Evolutionary conservation across 2,888 invertebrate species (phyloP), one percentile per base, ranked within the genome.

Genomic region (Strigamia transsilvanica): DNA sequence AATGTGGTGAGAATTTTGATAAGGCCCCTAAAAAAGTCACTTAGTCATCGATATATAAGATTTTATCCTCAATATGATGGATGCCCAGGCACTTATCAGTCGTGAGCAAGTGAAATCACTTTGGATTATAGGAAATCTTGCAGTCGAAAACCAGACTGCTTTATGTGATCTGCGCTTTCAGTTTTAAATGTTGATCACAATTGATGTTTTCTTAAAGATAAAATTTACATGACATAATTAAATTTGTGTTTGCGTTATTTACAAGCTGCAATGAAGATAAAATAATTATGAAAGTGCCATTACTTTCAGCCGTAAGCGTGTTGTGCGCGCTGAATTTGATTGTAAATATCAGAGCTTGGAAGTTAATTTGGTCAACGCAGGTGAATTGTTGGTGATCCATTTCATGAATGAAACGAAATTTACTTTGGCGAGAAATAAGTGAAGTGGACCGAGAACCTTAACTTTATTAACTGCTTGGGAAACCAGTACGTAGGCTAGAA

Each of bases 11-110:
- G 73, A 32, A 73, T 73, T 27, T 73, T 73, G 27, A 32, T 32
- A 32, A 73, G 32, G 12, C 15, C 73, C 27, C 32, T 27, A 73
- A 73, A 73, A 73, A 73, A 73, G 73, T 73, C 73, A 73, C 73
- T 73, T 73, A 73, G 73, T 73, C 73, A 73, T 73, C 73, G 73
- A 73, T 73, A 73, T 73, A 73, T 73, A 73, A 73, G 73, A 73
- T 73, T 73, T 73, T 73, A 73, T 73, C 73, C 73, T 73, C 73
- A 10, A 73, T 73, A 73, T 73, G 73, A 73, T 73, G 73, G 73
- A 73, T 73, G 73, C 32, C 27, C 32, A 73, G 9, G 13, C 32
- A 73, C 73, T 73, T 73, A 73, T 73, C 73, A 73, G 73, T 73
- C 73, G 73, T 32, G 27, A 32, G 32, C 32, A 73, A 32, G 73